Conservation (phyloP, 2,797 vertebrate species). For the Thamnophis elegans region DNA sequence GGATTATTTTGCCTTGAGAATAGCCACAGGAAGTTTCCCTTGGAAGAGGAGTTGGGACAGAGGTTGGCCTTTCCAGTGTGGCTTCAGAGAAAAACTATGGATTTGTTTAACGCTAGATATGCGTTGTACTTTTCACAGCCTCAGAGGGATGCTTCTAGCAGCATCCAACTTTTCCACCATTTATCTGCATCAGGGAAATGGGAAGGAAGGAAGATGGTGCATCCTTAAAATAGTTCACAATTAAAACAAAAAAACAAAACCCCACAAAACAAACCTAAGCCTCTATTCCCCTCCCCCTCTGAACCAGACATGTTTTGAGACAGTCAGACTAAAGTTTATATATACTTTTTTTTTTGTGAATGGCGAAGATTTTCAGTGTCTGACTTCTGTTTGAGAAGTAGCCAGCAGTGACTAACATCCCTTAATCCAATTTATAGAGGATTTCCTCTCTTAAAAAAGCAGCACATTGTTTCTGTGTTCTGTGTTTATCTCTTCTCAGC, state of each 20-base stretch:
- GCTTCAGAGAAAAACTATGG: slow-evolving; percentile 63
- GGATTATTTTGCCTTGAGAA: slow-evolving; percentile 45
- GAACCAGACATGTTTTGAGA: not conserved
- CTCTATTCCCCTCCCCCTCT: not conserved
- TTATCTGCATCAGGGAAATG: slow-evolving; percentile 40
- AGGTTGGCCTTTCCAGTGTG: slow-evolving; percentile 52
- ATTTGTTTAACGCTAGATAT: slow-evolving; percentile 47
- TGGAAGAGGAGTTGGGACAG: slow-evolving; percentile 51
- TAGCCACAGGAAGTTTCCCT: slow-evolving; percentile 45
- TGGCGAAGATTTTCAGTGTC: slow-evolving; percentile 47
- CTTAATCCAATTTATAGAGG: slow-evolving; percentile 62
- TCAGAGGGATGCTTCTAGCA: slow-evolving; percentile 8
- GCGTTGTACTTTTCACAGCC: slow-evolving; percentile 31
- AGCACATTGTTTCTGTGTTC: slow-evolving; percentile 30
- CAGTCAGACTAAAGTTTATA: slow-evolving; percentile 41
- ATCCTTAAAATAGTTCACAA: slow-evolving; percentile 13
- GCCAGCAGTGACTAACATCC: slow-evolving; percentile 62
- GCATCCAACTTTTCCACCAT: slow-evolving; percentile 44
- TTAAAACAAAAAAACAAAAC: not conserved
- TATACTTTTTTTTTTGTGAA: slow-evolving; percentile 56
- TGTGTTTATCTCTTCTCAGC: slow-evolving; percentile 31
- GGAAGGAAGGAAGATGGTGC: slow-evolving; percentile 11
- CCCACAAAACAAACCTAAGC: not conserved
- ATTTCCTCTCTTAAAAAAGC: slow-evolving; percentile 45
- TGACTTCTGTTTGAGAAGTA: slow-evolving; percentile 63